phyloP scores from a whole-genome alignment of 2,113 vertebrate species.

The Rhabdornis inornatus region DNA sequence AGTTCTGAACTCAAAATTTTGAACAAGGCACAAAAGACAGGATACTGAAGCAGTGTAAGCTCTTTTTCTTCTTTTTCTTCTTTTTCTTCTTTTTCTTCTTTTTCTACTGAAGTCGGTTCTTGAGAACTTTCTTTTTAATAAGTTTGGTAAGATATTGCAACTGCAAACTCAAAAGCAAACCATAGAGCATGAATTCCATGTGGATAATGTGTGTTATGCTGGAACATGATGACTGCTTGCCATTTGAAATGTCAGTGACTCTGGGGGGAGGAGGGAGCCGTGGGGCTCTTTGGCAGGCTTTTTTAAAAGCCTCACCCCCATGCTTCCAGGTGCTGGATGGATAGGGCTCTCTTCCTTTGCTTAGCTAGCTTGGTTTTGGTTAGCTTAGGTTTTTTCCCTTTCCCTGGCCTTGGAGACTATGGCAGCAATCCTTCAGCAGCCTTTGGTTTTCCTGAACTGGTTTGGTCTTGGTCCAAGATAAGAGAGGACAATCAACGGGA shows the following conservation, averaged over 20 bases:
- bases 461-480: not conserved
- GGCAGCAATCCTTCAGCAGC: not conserved
- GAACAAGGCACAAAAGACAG: not conserved
- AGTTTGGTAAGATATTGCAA: not conserved
- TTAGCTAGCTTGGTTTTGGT: not conserved
- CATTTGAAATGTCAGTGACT: not conserved
- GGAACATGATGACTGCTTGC: not conserved
- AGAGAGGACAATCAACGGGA: fast-evolving
- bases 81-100: not conserved
- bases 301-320: not conserved
- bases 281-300: not conserved
- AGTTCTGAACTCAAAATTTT: not conserved
- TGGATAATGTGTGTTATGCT: not conserved
- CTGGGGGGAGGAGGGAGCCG: too few species aligned
- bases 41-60: not conserved
- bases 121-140: not conserved
- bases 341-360: too few species aligned
- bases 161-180: not conserved
- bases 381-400: not conserved
- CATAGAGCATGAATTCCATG: not conserved
- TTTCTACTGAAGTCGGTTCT: not conserved
- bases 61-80: not conserved
- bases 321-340: fast-evolving
- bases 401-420: not conserved
- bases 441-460: not conserved